Base-by-base conservation (phyloP, 2,113 vertebrate species). In the Regulus satrapa region DNA sequence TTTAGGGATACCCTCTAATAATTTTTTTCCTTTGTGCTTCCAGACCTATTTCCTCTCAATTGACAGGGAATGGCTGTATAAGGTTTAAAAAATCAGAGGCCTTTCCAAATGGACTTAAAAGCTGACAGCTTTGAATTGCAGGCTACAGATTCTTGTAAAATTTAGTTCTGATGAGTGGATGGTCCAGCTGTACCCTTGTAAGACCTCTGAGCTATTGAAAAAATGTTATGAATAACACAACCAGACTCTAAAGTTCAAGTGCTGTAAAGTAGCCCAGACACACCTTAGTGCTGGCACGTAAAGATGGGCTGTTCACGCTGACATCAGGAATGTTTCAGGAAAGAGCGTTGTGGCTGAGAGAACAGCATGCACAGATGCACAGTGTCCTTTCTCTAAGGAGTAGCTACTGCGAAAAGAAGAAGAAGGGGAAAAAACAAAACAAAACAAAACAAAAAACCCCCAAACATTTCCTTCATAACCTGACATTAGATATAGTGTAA, bases 371-470 rank as follows among this genome's bases (percentile, higher is more conserved):
- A 32, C 4, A 31, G 10, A 29, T 8, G 8, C 6, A 32, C 4
- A 31, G 10, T 51, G 24, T 3, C 38, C 38, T 59, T 79, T 16
- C 7, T 34, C 19, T 54, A 34, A 36, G 26, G 7, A 55, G 10
- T 1, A 34, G 14, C 7, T 81, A 4, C 18, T 78, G 40, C 18
- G 86, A 66, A 77, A 34, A 32, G 17, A n/a, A n/a, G n/a, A n/a
- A 38, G 34, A 34, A 4, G 5, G 58, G 8, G 8, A 83, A 56
- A 2, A 7, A 51, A 45, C 71, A 28, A 76, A 52, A 9, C 12
- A 11, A 4, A 3, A 0, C 7, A 3, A 17, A 9, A 4, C 3
- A 0, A 59, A 59, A 61, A 58, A 16, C 14, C 19, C n/a, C n/a
- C n/a, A n/a, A 63, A 8, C 6, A 3, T 31, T 84, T 76, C 2